Percentiles rank a stretch among this genome's conserved stretches.
These are phyloP conservation scores for Thumatha senex DNA, from an alignment of 2,888 invertebrate genomes.

Conservation along the genomic window DNA sequence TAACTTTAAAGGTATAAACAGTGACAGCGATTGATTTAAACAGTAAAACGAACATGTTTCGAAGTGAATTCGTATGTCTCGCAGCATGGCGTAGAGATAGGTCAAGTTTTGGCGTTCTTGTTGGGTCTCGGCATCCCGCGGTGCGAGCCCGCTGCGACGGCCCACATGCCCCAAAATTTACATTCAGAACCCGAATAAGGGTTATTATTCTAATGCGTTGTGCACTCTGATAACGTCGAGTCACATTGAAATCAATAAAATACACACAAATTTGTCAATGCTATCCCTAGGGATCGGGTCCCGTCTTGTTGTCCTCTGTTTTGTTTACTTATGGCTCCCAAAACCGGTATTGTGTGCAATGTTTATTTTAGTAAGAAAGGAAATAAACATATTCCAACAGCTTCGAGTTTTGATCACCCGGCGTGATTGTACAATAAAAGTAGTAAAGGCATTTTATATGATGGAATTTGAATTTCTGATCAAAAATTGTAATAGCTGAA, in stretches of 20 bases:
- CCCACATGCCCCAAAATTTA: constrained; percentile 69
- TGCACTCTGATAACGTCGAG: constrained; percentile 53
- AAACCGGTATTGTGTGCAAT: constrained; percentile 36
- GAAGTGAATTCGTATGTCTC: constrained; percentile 79
- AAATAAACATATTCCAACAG: constrained; percentile 29
- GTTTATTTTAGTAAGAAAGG: constrained; percentile 37
- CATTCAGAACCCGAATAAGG: constrained; percentile 63
- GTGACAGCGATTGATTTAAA: constrained; percentile 71
- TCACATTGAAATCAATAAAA: constrained; percentile 61
- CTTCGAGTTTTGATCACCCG: constrained; percentile 22
- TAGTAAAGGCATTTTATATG: constrained; percentile 12
- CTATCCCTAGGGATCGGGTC: constrained; percentile 43
- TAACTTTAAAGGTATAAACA: constrained; percentile 51
- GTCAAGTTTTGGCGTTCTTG: constrained; percentile 62
- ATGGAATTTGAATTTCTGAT: constrained; percentile 9
- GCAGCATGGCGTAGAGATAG: constrained; percentile 72
- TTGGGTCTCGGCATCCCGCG: constrained; percentile 57
- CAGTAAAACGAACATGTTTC: constrained; percentile 57
- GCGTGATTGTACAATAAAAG: constrained; percentile 20
- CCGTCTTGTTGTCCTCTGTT: constrained; percentile 41
- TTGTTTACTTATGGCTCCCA: constrained; percentile 51
- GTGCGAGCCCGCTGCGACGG: constrained; percentile 55
- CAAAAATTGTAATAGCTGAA: constrained; percentile 24
- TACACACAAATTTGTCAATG: constrained; percentile 54
- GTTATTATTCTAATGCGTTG: constrained; percentile 50